Base-by-base conservation (phyloP, 2,113 vertebrate species). In the Danionella cerebrum region DNA sequence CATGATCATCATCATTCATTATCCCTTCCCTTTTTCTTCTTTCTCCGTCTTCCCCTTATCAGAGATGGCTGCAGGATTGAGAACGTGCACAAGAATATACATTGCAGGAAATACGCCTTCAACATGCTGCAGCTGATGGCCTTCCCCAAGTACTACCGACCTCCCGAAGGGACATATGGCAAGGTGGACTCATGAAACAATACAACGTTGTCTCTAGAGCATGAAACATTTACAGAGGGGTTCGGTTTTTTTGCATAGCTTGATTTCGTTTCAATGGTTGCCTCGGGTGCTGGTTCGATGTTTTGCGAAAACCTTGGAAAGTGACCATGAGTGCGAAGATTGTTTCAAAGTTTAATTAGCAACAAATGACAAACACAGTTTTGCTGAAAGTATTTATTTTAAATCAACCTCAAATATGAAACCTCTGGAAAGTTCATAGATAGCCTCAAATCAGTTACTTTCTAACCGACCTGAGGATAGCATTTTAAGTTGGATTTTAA, bases 41-140 rank as follows among this genome's bases (percentile, higher is more conserved):
- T 38, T 42, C 39, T 21, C 52, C 52, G 39, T 78, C 79, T 55
- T 72, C 75, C 71, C 48, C 66, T 67, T 68, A 85, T 86, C 91
- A 98, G 96, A 95, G 94, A 98, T 91, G 96, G 96, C 89, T 98
- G 96, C 90, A 95, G 95, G 84, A 97, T 98, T 93, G 95, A 98
- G 80, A 98, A 98, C 85, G 96, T 96, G 71, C 88, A 94, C 91
- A 98, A 98, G 94, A 98, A 98, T 87, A 91, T 98, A 86, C 92
- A 84, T 86, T 94, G 94, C 91, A 93, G 95, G 85, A 97, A 97
- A 79, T 98, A 98, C 84, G 96, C 96, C 84, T 98, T 98, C 94
- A 98, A 98, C 92, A 88, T 93, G 85, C 86, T 98, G 78, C 96
- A 98, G 83, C 93, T 98, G 90, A 94, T 97, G 92, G 92, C 92